phyloP scores from a whole-genome alignment of 1,140 invertebrate genomes.

The Phymastichus coffea region DNA sequence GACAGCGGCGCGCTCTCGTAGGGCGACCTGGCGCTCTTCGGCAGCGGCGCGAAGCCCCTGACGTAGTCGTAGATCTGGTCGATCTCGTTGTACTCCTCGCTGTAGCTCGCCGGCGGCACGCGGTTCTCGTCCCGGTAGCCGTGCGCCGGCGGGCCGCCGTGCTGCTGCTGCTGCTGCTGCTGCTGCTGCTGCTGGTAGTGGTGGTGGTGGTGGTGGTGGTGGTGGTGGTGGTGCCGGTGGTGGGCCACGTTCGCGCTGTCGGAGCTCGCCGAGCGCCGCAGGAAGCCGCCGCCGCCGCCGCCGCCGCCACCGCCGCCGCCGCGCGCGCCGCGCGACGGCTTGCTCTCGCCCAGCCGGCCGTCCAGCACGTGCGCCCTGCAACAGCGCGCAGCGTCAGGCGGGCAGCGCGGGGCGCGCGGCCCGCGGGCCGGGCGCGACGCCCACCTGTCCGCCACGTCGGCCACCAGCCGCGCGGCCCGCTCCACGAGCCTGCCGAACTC shows the following conservation, averaged over 20 bases:
- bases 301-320: constrained; percentile 46
- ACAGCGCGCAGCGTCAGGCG: neutral
- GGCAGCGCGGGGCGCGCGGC: neutral
- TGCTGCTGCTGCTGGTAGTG: constrained; percentile 46
- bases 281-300: constrained; percentile 45
- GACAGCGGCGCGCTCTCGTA: constrained; percentile 53
- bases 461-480: constrained; percentile 74
- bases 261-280: constrained; percentile 70
- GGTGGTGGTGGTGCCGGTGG: constrained; percentile 63
- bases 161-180: constrained; percentile 50
- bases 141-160: constrained; percentile 59
- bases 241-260: constrained; percentile 65
- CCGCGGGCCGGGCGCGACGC: neutral
- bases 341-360: constrained; percentile 71
- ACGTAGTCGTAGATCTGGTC: constrained; percentile 97
- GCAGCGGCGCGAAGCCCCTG: constrained; percentile 83
- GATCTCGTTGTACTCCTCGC: constrained; percentile 91
- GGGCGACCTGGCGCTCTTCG: constrained; percentile 74
- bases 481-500: constrained; percentile 80
- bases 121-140: constrained; percentile 56
- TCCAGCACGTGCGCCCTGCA: constrained; percentile 70
- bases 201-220: constrained; percentile 56
- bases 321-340: constrained; percentile 52
- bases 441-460: constrained; percentile 77
- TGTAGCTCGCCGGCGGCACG: constrained; percentile 56